Evolutionary conservation across 2,797 vertebrate genomes (phyloP), one percentile per base, ranked within the genome.

Genomic region (Somateria mollissima): DNA sequence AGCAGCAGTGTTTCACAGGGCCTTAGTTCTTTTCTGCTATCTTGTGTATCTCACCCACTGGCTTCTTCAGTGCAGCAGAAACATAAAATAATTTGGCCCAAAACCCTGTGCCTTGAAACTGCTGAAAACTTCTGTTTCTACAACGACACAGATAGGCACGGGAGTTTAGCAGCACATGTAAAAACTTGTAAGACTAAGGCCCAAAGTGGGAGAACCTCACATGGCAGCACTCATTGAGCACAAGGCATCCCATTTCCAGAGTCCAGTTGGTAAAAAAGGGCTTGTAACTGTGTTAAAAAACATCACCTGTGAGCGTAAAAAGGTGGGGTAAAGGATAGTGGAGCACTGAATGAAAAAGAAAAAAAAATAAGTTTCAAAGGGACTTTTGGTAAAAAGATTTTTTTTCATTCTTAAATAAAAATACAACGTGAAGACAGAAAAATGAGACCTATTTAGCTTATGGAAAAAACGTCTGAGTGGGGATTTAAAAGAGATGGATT

Each of bases 401-500:
- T 76, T 84, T 92, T 83, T 94, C 14, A 70, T 88, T 87, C 80
- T 73, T 90, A 82, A 85, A 54, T 64, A 86, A 95, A 96, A 95
- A 83, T 83, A 84, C 51, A 96, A 19, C 71, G 64, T 95, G 89
- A 95, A 95, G 86, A 91, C 87, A 93, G 95, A 95, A 96, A 97
- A 96, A 95, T 84, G 86, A 96, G 83, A 84, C 61, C 93, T 89
- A 11, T 92, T 97, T 90, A 96, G 81, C 75, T 97, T 96, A 95
- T 30, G 90, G 93, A 93, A 96, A 95, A 58, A 94, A 95, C 77
- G 84, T 61, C 90, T 95, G 95, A 96, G 80, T 95, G 64, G 41
- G 60, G 84, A 96, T 97, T 97, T 97, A 88, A 96, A 82, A 89
- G 90, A 96, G 93, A 94, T 8, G 36, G 95, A 96, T 95, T 96